phyloP scores from a whole-genome alignment of 2,113 vertebrate genomes.

The Polypterus bichir region DNA sequence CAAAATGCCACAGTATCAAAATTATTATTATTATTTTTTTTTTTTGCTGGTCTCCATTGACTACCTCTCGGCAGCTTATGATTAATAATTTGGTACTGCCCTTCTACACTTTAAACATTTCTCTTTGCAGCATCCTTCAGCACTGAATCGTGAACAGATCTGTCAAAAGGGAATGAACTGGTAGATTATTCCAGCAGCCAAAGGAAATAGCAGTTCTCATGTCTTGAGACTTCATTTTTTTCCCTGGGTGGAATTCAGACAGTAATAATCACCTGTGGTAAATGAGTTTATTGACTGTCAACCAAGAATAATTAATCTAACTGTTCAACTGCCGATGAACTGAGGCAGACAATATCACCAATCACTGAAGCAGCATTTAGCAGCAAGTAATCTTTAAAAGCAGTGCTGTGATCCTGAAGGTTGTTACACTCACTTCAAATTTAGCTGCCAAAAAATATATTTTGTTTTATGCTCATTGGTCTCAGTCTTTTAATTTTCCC shows the following conservation, averaged over 20 bases:
- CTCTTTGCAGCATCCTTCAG: not conserved
- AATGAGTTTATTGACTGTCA: not conserved
- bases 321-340: not conserved
- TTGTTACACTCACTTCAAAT: too few species aligned
- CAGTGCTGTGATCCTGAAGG: too few species aligned
- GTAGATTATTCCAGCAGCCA: not conserved
- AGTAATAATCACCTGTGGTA: not conserved
- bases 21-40: not conserved
- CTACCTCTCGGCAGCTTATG: not conserved
- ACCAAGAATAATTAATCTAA: not conserved
- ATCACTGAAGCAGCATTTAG: not conserved
- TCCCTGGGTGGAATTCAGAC: not conserved
- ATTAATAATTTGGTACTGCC: not conserved
- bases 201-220: not conserved
- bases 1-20: not conserved
- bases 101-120: not conserved
- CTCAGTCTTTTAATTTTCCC: too few species aligned
- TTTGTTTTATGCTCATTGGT: too few species aligned
- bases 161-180: not conserved
- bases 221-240: not conserved
- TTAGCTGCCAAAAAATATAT: too few species aligned
- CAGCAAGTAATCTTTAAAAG: too few species aligned
- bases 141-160: not conserved
- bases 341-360: not conserved
- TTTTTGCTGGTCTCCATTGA: not conserved